phyloP scores from a whole-genome alignment of 2,113 vertebrate species.

The Pelvicachromis taeniatus region DNA sequence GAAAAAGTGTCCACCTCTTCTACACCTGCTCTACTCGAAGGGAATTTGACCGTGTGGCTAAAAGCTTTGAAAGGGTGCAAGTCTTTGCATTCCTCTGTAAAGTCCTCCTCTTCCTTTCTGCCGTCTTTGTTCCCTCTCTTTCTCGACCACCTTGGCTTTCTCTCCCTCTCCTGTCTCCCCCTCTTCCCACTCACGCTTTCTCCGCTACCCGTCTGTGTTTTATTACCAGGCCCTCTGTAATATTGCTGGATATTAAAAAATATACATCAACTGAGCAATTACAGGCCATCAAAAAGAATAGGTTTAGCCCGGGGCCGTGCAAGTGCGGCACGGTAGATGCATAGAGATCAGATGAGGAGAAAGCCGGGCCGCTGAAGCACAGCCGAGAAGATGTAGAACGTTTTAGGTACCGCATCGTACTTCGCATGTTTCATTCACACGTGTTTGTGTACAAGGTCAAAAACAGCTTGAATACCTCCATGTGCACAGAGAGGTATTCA shows the following conservation, averaged over 20 bases:
- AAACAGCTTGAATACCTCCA: neutral
- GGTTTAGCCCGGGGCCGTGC: conserved; percentile 60
- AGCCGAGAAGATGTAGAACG: conserved; percentile 7
- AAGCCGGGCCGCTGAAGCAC: conserved; percentile 11
- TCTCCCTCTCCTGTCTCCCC: conserved; percentile 1
- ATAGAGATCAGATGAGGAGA: conserved; percentile 49
- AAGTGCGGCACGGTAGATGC: conserved; percentile 38
- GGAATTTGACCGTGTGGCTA: neutral
- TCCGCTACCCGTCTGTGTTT: conserved; percentile 50
- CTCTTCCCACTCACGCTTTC: conserved; percentile 29
- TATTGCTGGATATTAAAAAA: conserved; percentile 78
- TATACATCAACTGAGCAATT: conserved; percentile 78
- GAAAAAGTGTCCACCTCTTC: neutral
- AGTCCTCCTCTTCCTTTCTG: neutral
- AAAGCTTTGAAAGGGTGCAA: neutral
- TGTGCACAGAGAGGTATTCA: neutral
- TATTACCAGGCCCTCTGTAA: conserved; percentile 68
- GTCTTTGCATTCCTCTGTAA: neutral
- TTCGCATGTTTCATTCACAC: neutral
- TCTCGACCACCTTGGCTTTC: conserved; percentile 3
- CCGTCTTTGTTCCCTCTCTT: neutral
- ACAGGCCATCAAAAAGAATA: conserved; percentile 72
- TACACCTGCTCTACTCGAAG: neutral
- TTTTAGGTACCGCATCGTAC: neutral
- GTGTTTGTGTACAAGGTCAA: conserved; percentile 5